Evolutionary conservation across 2,888 invertebrate species (phyloP).

Genomic region (Apamea monoglypha): DNA sequence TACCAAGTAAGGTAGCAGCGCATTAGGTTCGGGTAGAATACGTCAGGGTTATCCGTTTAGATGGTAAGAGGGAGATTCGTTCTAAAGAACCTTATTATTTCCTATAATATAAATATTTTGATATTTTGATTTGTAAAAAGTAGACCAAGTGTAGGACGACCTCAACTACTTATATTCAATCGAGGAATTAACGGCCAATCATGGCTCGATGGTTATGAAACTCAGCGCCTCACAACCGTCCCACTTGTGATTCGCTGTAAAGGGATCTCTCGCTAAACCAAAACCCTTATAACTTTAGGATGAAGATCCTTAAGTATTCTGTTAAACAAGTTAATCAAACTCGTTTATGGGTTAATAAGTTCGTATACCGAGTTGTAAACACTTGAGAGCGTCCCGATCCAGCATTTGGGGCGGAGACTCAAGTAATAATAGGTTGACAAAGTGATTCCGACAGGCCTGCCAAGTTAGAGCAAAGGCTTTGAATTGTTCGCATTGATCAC

Average conservation of each 20-base stretch:
- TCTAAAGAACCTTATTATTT: neutral
- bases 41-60: neutral
- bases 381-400: conserved; percentile 34
- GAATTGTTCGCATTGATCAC: conserved; percentile 65
- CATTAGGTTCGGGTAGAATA: neutral
- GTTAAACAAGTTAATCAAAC: conserved; percentile 61
- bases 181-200: neutral
- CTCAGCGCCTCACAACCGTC: neutral
- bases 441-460: conserved; percentile 54
- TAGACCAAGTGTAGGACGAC: neutral
- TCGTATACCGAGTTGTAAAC: conserved; percentile 49
- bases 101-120: too few relatives aligned
- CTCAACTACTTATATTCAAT: neutral
- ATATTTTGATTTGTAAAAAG: too few relatives aligned
- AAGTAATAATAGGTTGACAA: conserved; percentile 66
- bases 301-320: conserved; percentile 38
- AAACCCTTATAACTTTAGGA: conserved; percentile 46
- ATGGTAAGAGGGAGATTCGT: neutral
- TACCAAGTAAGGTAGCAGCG: neutral
- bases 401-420: conserved; percentile 36
- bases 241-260: conserved; percentile 5
- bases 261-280: conserved; percentile 7
- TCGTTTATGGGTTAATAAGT: conserved; percentile 58
- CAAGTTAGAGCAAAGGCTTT: conserved; percentile 45
- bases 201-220: neutral